Evolutionary conservation across 2,797 vertebrate genomes (phyloP).

Genomic region (Numenius phaeopus): DNA sequence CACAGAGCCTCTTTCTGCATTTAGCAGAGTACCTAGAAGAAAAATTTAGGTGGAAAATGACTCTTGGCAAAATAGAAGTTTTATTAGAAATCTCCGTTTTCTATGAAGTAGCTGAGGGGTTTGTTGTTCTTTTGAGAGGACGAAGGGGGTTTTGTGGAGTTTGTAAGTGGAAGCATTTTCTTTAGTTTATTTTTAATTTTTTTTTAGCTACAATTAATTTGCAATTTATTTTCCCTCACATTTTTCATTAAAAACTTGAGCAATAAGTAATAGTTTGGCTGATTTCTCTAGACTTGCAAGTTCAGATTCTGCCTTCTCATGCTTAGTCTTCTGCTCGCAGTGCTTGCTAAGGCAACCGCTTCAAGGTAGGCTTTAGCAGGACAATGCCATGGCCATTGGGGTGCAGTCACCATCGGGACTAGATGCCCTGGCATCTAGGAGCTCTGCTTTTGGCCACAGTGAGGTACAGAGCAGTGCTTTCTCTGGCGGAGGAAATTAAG

Average conservation of each 20-base stretch:
- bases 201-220: background rate
- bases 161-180: background rate
- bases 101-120: background rate
- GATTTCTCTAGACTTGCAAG: background rate
- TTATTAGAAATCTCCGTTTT: background rate
- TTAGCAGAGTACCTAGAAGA: background rate
- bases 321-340: background rate
- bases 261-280: background rate
- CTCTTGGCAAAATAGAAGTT: background rate
- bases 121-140: background rate
- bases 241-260: background rate
- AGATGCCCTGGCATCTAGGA: background rate
- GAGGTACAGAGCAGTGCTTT: background rate
- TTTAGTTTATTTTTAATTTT: background rate
- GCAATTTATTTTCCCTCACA: background rate
- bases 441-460: background rate
- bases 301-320: background rate
- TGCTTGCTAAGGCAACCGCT: rapidly evolving
- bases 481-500: background rate
- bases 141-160: background rate
- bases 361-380: rapidly evolving
- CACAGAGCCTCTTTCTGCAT: background rate
- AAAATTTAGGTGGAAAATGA: background rate
- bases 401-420: background rate
- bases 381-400: rapidly evolving